Base-by-base conservation (phyloP, 1,140 invertebrate species). In the Bombus polaris region DNA sequence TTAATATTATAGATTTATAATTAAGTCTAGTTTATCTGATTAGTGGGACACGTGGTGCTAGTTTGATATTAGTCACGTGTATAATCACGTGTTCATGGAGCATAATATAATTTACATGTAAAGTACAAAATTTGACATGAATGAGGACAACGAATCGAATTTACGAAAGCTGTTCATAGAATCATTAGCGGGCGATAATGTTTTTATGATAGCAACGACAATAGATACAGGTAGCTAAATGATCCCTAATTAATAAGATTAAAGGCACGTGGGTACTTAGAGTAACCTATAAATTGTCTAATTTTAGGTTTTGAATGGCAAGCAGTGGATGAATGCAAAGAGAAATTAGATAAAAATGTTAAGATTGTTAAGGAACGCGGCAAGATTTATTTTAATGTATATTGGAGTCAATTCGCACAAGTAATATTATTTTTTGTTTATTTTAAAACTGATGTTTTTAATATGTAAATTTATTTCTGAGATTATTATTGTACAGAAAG, bases 311-410 rank as follows among this genome's bases (percentile, higher is more conserved):
- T 96, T 86, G 96, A 97, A 91, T 89, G 89, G 87, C 90, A 95
- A 66, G 96, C 96, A 9, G 90, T 93, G 15, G 96, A 96, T 62
- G 96, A 97, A 92, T 96, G 95, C 78, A 92, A 88, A 85, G 95
- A 96, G 92, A 96, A 95, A 89, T 93, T 96, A 82, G 87, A 92
- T 28, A 87, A 92, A 81, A 87, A 91, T 80, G 85, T 92, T 39
- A 70, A 81, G 22, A 74, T 92, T 22, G 87, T 93, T 59, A 91
- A 93, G 44, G 88, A 93, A 73, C 93, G 95, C 76, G 96, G 96
- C 37, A 94, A 94, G 86, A 94, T 97, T n/a, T 95, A 94, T 70
- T 95, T 96, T 84, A 94, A 95, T 81, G 88, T 96, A 39, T 75
- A 91, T 37, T 59, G 88, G 44, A 37, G 92, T 90, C 32, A 94